These are phyloP conservation scores for Muscicapa striata DNA, from an alignment of 2,797 vertebrate species.

Conservation along the genomic window DNA sequence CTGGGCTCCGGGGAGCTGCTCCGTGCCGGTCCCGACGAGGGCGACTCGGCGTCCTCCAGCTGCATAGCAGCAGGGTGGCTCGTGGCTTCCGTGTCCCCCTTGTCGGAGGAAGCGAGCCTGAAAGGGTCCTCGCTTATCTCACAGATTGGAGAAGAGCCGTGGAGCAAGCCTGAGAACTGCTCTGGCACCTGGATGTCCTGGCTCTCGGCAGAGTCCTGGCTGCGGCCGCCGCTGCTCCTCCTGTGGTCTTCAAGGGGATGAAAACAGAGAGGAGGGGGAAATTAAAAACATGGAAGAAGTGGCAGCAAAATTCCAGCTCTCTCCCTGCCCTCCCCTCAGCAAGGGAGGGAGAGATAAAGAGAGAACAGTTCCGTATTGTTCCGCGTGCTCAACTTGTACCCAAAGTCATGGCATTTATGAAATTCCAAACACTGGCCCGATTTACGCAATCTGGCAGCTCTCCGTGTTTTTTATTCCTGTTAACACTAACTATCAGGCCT, in stretches of 20 bases:
- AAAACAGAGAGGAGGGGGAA: slow-evolving; percentile 50
- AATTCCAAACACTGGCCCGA: slow-evolving; percentile 84
- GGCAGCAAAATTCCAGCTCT: slow-evolving; percentile 61
- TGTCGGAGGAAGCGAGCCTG: slow-evolving; percentile 73
- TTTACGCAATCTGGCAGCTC: slow-evolving; percentile 78
- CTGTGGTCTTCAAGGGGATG: slow-evolving; percentile 79
- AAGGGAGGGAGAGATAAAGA: slow-evolving; percentile 75
- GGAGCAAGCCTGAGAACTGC: slow-evolving; percentile 95
- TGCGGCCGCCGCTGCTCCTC: slow-evolving; percentile 70
- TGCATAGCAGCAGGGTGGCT: slow-evolving; percentile 75
- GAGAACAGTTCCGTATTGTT: slow-evolving; percentile 91
- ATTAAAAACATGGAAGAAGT: slow-evolving; percentile 66
- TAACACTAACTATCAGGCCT: slow-evolving; percentile 76
- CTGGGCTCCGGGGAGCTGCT: slow-evolving; percentile 81
- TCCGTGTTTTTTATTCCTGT: slow-evolving; percentile 74
- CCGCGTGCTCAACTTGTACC: slow-evolving; percentile 72
- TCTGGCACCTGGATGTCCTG: slow-evolving; percentile 87
- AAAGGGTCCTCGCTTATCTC: slow-evolving; percentile 89
- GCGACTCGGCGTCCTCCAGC: slow-evolving; percentile 68
- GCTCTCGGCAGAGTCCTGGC: slow-evolving; percentile 78
- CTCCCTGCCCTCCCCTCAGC: slow-evolving; percentile 30
- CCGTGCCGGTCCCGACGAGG: slow-evolving; percentile 31
- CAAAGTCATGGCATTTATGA: slow-evolving; percentile 80
- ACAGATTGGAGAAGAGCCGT: slow-evolving; percentile 95
- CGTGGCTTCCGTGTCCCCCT: slow-evolving; percentile 61